Conservation (phyloP, 2,888 invertebrate genomes). For the Coremacera marginata region DNA sequence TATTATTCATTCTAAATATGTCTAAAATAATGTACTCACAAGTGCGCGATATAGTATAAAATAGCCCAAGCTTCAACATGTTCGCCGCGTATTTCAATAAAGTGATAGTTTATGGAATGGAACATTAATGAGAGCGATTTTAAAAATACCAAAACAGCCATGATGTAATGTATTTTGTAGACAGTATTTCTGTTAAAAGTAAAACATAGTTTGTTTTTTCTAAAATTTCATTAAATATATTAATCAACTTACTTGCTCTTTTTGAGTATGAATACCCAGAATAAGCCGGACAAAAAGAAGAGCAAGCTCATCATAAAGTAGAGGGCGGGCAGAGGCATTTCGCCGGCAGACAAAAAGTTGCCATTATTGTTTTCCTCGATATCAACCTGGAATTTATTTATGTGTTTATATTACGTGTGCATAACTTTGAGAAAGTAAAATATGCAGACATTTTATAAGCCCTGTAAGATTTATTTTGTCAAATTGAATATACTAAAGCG, state of each 20-base stretch:
- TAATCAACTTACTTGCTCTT: slow-evolving; percentile 75
- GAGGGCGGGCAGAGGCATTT: slow-evolving; percentile 93
- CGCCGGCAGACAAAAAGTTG: slow-evolving; percentile 94
- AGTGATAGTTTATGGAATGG: slow-evolving; percentile 95
- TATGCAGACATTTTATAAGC: no score
- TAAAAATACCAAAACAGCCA: slow-evolving; percentile 92
- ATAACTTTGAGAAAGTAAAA: no score
- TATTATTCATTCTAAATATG: not conserved
- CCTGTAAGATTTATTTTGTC: no score
- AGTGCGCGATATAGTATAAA: slow-evolving; percentile 96
- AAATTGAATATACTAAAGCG: no score
- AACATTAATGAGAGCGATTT: slow-evolving; percentile 94
- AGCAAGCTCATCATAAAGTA: slow-evolving; percentile 93
- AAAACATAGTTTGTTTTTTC: not conserved
- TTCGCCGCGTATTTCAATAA: slow-evolving; percentile 91
- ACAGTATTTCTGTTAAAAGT: slow-evolving; percentile 78
- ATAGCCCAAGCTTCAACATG: slow-evolving; percentile 99
- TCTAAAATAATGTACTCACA: slow-evolving; percentile 74
- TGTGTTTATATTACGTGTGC: no score
- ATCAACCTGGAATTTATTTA: slow-evolving; percentile 75
- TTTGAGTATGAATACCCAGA: slow-evolving; percentile 91
- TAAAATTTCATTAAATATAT: not conserved
- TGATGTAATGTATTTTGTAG: slow-evolving; percentile 95
- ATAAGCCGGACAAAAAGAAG: slow-evolving; percentile 88
- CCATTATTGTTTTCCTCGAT: slow-evolving; percentile 88